Evolutionary conservation across 92 coral and sea anemone species (phyloP), one percentile per base, ranked within the genome.

Genomic region (Siderastrea siderea): DNA sequence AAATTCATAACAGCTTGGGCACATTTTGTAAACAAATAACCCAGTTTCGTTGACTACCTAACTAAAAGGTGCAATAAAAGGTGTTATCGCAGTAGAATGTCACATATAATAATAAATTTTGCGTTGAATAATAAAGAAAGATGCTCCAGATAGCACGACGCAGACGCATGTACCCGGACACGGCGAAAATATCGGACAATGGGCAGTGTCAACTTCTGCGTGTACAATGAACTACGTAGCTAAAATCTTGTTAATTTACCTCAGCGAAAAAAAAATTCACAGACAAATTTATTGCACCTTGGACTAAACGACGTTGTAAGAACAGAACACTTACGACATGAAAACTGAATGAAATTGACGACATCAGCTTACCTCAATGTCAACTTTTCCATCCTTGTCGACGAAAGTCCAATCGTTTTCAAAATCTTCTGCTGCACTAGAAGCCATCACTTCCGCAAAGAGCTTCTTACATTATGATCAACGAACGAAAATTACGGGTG

Each of bases 321-420:
- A 57, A 2, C 43, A 57, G 54, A 7, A 44, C 44, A 7, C 43
- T 59, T 26, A 57, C 4, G 53, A 6, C 54, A 47, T 67, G n/a
- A 43, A 61, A 47, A 45, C 14, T 51, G 67, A 63, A 50, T 1
- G 17, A 58, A 67, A 64, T 46, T 50, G 45, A 47, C 51, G 52
- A 64, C 53, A 17, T 61, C 43, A 44, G 68, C 94, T 53, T 73
- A 92, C 98, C 94, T 88, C 88, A 8, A 95, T 88, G 51, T 91
- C 85, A 12, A 89, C 86, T 72, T 84, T 92, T 71, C 89, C 94
- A 61, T 93, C 94, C 12, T 74, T 62, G 68, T 94, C 98, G 79
- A 95, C 89, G 47, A 95, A 95, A 62, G 96, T 91, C 98, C 98
- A 95, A 54, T 91, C 98, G 76, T 71, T 85, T 79, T 89, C 96